Evolutionary conservation across 2,113 vertebrate species (phyloP).

Genomic region (Lagenorhynchus albirostris): DNA sequence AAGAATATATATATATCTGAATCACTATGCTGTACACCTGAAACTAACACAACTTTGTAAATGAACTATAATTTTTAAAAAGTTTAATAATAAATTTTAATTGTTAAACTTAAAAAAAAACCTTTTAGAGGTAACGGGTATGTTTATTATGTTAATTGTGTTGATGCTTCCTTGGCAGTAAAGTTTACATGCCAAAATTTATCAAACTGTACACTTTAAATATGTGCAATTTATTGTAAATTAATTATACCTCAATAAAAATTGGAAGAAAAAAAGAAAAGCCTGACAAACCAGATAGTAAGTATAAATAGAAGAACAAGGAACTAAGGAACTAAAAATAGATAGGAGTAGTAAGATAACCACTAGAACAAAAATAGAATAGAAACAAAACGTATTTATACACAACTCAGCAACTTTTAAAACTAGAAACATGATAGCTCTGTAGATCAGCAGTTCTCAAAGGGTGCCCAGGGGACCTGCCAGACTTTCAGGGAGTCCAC

Average conservation of each 20-base stretch:
- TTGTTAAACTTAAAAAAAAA: not conserved
- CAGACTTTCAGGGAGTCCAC: not conserved
- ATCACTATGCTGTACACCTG: no score
- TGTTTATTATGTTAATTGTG: not conserved
- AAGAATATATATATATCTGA: no score
- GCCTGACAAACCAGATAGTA: not conserved
- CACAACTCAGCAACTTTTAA: not conserved
- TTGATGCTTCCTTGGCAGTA: not conserved
- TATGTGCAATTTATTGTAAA: not conserved
- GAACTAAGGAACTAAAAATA: not conserved
- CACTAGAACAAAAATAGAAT: not conserved
- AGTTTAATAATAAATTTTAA: no score
- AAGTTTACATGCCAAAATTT: not conserved
- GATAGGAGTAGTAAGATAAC: not conserved
- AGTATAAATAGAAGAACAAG: not conserved
- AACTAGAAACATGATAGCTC: not conserved
- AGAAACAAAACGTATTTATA: not conserved
- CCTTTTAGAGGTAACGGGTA: not conserved
- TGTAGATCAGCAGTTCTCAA: no score
- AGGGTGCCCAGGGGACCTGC: not conserved
- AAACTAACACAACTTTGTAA: no score
- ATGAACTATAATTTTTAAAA: no score
- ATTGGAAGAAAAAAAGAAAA: not conserved
- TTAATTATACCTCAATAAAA: not conserved
- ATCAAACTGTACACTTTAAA: not conserved